Conservation (phyloP, 92 coral and sea anemone species). For the Ricordea florida region DNA sequence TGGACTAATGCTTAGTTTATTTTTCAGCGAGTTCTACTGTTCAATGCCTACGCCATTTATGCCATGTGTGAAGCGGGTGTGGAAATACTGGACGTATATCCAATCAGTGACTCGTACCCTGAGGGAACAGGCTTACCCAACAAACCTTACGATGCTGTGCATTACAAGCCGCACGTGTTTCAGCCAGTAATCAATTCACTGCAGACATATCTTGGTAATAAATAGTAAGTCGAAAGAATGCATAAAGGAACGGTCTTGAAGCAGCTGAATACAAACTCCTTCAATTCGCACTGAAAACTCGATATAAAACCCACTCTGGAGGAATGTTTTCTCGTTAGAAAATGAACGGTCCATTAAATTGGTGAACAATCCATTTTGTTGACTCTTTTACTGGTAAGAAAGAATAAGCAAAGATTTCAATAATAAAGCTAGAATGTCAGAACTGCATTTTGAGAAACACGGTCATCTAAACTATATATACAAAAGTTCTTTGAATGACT, state of each 20-base stretch:
- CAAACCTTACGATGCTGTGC: conserved; percentile 83
- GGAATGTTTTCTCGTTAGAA: too few species aligned
- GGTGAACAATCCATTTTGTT: too few species aligned
- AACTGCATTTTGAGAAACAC: too few species aligned
- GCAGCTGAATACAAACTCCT: background rate
- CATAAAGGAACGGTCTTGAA: background rate
- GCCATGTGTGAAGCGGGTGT: conserved; percentile 86
- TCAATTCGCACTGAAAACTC: background rate
- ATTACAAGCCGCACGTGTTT: conserved; percentile 66
- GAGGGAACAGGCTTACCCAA: conserved; percentile 86
- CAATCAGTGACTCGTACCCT: conserved; percentile 74
- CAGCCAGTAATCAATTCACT: conserved; percentile 52
- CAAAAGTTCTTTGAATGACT: too few species aligned
- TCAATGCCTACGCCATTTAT: conserved; percentile 79
- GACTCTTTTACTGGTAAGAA: too few species aligned
- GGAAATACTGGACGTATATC: conserved; percentile 78
- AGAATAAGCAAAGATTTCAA: too few species aligned
- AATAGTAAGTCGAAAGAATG: background rate
- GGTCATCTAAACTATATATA: too few species aligned
- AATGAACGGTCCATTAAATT: too few species aligned
- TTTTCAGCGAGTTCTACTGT: conserved; percentile 74
- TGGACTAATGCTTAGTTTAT: background rate
- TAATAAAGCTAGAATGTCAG: too few species aligned
- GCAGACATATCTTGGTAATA: conserved; percentile 49
- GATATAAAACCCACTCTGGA: too few species aligned